Conservation (phyloP, 2,797 vertebrate genomes). For the Acrocephalus scirpaceus region DNA sequence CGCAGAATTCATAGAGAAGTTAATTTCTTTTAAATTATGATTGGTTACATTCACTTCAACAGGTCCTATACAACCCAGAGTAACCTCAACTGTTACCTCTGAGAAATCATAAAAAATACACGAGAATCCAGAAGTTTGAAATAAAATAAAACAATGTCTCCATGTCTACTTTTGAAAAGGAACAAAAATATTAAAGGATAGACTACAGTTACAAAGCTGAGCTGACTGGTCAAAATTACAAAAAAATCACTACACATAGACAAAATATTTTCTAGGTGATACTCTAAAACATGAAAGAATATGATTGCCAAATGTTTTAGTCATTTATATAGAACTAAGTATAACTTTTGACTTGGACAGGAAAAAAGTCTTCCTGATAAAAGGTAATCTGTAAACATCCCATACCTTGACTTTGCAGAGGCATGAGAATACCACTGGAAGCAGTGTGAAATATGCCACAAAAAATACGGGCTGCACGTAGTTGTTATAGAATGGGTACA, state of each 20-base stretch:
- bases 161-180: neutral
- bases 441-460: neutral
- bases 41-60: neutral
- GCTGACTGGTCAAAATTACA: neutral
- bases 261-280: neutral
- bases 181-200: neutral
- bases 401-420: neutral
- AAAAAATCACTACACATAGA: accelerated
- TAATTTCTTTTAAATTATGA: neutral
- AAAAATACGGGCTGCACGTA: neutral
- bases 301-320: neutral
- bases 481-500: neutral
- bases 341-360: neutral
- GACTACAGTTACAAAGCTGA: neutral
- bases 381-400: neutral
- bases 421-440: neutral
- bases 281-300: neutral
- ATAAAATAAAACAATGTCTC: neutral
- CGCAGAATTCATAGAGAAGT: neutral
- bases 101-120: neutral
- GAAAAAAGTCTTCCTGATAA: neutral
- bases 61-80: neutral
- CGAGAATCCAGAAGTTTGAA: neutral
- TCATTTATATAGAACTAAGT: neutral
- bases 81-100: neutral